Percentiles rank a stretch among this genome's conserved stretches.
Conservation (phyloP, 2,888 invertebrate species). For the Diarsia mendica region DNA sequence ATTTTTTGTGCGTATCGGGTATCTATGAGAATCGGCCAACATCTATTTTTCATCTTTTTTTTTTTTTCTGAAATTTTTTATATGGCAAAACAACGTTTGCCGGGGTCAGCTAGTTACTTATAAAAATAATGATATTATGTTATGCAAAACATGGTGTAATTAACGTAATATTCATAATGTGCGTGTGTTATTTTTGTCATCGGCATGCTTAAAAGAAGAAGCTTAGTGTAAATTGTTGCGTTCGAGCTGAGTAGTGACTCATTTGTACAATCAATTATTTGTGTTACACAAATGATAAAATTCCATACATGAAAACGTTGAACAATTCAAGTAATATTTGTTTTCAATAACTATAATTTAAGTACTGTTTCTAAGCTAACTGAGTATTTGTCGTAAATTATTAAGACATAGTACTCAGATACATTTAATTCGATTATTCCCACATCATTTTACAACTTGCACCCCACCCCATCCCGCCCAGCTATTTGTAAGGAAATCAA, state of each 20-base stretch:
- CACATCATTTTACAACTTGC: constrained; percentile 55
- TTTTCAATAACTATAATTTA: not conserved
- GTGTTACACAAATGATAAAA: not conserved
- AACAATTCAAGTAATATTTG: not conserved
- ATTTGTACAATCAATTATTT: not conserved
- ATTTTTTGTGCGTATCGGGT: too few species aligned
- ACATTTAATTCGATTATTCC: not conserved
- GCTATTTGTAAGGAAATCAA: constrained; percentile 85
- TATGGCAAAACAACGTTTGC: too few species aligned
- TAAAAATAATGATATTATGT: too few species aligned
- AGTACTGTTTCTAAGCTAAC: too few species aligned
- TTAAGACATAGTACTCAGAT: not conserved
- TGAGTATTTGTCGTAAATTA: too few species aligned
- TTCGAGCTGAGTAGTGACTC: not conserved
- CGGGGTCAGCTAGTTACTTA: too few species aligned
- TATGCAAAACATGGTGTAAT: not conserved
- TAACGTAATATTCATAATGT: not conserved
- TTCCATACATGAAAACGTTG: not conserved
- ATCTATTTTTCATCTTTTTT: too few species aligned
- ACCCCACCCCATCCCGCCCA: constrained; percentile 69
- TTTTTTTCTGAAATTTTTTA: too few species aligned
- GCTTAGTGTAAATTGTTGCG: not conserved
- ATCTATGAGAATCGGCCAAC: too few species aligned
- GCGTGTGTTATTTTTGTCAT: not conserved
- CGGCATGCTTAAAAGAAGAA: not conserved